phyloP scores from a whole-genome alignment of 2,113 vertebrate species.

The Abramis brama region DNA sequence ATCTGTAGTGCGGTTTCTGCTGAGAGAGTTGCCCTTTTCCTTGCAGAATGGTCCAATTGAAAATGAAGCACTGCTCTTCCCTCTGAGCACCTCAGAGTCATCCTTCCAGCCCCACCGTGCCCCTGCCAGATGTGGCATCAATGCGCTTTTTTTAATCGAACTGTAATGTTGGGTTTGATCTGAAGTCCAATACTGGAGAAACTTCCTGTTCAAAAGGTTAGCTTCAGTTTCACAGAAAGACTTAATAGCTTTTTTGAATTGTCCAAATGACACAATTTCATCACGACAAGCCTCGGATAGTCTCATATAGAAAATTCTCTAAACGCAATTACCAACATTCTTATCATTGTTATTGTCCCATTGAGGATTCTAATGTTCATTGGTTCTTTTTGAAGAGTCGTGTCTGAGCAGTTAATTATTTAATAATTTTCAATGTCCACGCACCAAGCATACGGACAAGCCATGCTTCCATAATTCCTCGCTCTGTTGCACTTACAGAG shows the following conservation, averaged over 20 bases:
- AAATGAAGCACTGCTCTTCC: constrained; percentile 22
- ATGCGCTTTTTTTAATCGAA: background rate
- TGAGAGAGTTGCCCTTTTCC: constrained; percentile 61
- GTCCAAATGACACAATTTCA: constrained; percentile 1
- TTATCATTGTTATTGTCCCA: constrained; percentile 47
- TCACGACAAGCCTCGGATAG: background rate
- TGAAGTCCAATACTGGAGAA: background rate
- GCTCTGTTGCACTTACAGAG: constrained; percentile 46
- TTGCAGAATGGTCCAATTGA: constrained; percentile 5
- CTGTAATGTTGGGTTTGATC: background rate
- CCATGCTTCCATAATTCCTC: constrained; percentile 11
- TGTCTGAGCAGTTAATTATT: constrained; percentile 50
- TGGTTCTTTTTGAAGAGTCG: constrained; percentile 19
- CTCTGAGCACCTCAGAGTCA: background rate
- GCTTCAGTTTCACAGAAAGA: constrained; percentile 10
- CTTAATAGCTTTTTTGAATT: background rate
- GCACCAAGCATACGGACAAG: background rate
- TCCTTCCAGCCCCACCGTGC: constrained; percentile 1
- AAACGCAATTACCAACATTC: constrained; percentile 45
- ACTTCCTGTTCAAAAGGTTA: background rate
- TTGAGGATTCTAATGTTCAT: constrained; percentile 33
- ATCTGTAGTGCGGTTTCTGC: constrained; percentile 63
- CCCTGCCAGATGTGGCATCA: background rate
- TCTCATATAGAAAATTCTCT: constrained; percentile 29
- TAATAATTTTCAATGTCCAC: constrained; percentile 39